Percentiles rank a stretch among this genome's conserved stretches.
phyloP scores from a whole-genome alignment of 2,113 vertebrate species.

The Anhinga rufa region DNA sequence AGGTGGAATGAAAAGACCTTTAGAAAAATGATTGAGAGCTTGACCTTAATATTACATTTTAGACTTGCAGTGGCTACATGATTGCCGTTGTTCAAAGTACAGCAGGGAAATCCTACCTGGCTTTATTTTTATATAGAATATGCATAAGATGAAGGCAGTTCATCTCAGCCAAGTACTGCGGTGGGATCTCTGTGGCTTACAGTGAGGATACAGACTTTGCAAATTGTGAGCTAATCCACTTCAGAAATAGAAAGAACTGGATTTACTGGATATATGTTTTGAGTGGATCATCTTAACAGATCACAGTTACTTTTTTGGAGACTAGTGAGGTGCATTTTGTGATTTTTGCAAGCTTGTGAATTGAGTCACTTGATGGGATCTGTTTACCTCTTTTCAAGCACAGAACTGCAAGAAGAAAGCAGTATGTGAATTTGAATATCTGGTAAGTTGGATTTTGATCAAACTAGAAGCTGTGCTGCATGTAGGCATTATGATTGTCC shows the following conservation, averaged over 20 bases:
- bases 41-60: background rate
- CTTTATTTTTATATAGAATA: background rate
- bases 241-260: background rate
- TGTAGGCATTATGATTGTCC: background rate
- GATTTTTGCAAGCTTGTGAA: background rate
- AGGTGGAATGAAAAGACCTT: background rate
- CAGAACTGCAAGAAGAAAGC: background rate
- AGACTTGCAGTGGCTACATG: background rate
- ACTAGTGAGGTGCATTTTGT: background rate
- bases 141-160: background rate
- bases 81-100: background rate
- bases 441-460: background rate
- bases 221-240: background rate
- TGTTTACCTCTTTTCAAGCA: background rate
- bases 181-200: background rate
- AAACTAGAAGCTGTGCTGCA: background rate
- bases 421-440: background rate
- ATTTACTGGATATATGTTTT: background rate
- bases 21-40: background rate
- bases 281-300: background rate
- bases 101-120: background rate
- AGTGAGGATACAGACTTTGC: background rate
- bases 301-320: background rate
- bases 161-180: rapidly evolving
- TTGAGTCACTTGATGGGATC: background rate